Base-by-base conservation (phyloP, 2,113 vertebrate species). In the Grammomys surdaster region DNA sequence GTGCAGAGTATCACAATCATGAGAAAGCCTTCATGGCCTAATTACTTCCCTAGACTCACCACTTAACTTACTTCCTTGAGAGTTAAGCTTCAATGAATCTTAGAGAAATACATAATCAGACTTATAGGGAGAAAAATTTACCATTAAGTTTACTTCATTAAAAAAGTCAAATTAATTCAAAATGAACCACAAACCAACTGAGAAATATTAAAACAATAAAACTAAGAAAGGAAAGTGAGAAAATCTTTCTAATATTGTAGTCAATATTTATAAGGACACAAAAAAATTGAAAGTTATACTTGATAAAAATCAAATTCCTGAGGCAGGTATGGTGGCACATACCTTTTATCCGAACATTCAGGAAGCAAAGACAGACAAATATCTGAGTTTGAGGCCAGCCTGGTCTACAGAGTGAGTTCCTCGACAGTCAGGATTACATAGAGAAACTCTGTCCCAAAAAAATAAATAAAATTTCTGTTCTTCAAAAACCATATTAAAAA, bases 141-240 rank as follows among this genome's bases (percentile, higher is more conserved):
- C 8, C 77, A 54, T 40, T 13, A 65, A 65, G 4, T 9, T 31
- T 48, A 82, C 36, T 58, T 73, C 17, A 75, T 4, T 6, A 43
- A 31, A 73, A 40, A 63, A 84, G 12, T 63, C 20, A 84, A 89
- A 75, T 75, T 75, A 63, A 90, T 28, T 84, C 14, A 58, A 77
- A 90, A 77, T 90, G 60, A 51, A 36, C 19, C n/a, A 58, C 14
- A 85, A 43, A 11, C 13, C 19, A 85, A 69, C 54, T 78, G 9
- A 54, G 9, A 94, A 77, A 90, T 86, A 33, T 19, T 86, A 56
- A 90, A 84, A 84, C 11, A 75, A 26, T 90, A 77, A 85, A 19
- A 77, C 58, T 65, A 75, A 86, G n/a, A 94, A 24, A 24, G 36
- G 36, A 94, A 22, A 90, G 17, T 9, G 4, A 81, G 26, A 54